phyloP scores from a whole-genome alignment of 2,113 vertebrate genomes.

The Prinia subflava region DNA sequence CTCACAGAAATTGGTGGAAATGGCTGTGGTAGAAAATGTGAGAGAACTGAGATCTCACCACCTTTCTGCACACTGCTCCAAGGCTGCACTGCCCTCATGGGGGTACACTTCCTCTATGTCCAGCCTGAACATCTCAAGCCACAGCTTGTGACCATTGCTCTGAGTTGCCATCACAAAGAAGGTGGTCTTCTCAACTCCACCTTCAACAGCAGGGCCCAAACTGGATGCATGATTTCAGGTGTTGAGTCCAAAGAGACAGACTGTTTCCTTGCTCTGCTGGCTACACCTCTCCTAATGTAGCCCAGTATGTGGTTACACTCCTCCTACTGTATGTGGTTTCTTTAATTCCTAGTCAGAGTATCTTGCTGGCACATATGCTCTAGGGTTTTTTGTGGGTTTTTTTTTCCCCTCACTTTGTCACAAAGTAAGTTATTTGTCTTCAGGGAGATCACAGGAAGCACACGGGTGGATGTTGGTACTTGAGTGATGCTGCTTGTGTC shows the following conservation, averaged over 20 bases:
- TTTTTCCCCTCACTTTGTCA: background rate
- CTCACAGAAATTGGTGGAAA: background rate
- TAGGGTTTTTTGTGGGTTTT: fast-evolving
- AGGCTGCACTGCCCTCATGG: background rate
- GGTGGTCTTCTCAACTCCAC: background rate
- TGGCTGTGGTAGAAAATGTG: background rate
- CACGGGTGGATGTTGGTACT: background rate
- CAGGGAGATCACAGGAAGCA: background rate
- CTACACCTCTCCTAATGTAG: background rate
- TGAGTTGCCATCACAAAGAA: background rate
- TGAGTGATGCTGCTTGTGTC: background rate
- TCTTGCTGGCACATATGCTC: background rate
- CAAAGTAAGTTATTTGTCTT: background rate
- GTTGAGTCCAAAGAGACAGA: background rate
- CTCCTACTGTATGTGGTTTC: background rate
- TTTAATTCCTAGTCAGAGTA: background rate
- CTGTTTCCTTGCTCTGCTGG: background rate
- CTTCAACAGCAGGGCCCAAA: background rate
- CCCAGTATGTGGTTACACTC: background rate
- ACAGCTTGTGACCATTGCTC: background rate
- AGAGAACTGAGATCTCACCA: background rate
- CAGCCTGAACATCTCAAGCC: background rate
- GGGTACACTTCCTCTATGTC: background rate
- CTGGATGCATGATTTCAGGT: background rate
- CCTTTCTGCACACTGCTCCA: background rate